Base-by-base conservation (phyloP, 2,888 invertebrate genomes). In the Anoplius nigerrimus region DNA sequence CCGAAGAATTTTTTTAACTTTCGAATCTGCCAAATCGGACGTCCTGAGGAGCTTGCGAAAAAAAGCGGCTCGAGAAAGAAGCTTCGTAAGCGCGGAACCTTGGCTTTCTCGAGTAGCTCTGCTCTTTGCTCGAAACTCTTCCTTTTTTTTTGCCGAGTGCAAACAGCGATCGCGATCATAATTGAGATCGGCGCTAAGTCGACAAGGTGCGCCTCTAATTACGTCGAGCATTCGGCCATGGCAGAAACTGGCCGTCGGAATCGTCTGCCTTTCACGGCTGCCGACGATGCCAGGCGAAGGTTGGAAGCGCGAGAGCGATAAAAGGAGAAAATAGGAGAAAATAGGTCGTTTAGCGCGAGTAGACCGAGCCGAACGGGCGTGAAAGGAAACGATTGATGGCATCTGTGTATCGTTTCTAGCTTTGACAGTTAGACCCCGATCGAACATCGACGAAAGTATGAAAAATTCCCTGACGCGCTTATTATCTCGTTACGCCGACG, bases 201-300 rank as follows among this genome's bases (percentile, higher is more conserved):
- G 24, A 42, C 42, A 27, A 34, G 16, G 34, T 15, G 27, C 34
- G 45, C 54, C 62, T 60, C 69, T 67, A 70, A 72, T 74, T 74
- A 72, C 66, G 52, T 54, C 53, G 53, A 8, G 72, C 52, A 57
- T 72, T 72, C 74, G 46, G 27, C 57, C 72, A 52, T 22, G 51
- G 48, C 6, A 21, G 21, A 11, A 69, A 67, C 62, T 59, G 20
- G 54, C 16, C 5, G 6, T 22, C 27, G 24, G 24, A 65, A 69
- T 66, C 59, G 67, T 66, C 69, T 69, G 72, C 71, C n/a, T 53
- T 16, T 21, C 53, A 22, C 48, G 5, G n/a, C 21, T 18, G 48
- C 16, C 48, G 48, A 18, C 13, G 48, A n/a, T 16, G 8, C 8
- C 48, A 48, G n/a, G 16, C 48, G 48, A n/a, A 48, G 11, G 27